Base-by-base conservation (phyloP, 2,797 vertebrate species). In the Neosalanx taihuensis region DNA sequence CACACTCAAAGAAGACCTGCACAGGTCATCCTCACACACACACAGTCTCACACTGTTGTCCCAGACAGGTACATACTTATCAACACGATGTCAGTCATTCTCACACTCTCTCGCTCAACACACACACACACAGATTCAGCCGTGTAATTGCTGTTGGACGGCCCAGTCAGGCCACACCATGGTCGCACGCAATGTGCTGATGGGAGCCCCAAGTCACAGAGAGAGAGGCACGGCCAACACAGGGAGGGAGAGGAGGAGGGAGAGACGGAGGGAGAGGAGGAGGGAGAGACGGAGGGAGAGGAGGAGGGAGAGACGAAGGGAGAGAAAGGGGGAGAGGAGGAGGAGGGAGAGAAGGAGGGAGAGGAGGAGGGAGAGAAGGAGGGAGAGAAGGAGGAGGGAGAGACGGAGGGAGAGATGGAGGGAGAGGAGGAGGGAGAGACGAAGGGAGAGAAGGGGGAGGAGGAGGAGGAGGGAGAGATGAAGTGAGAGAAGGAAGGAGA, bases 111-210 rank as follows among this genome's bases (percentile, higher is more conserved):
- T 33, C 64, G 26, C 64, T 31, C 65, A 53, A 61, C 68, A 33
- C 51, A 71, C 68, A 51, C 20, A 9, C 58, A 59, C 17, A 5
- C 37, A 31, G 75, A 67, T 76, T 76, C 72, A 75, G 74, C 64
- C 61, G 18, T 59, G 73, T 85, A 86, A 83, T 83, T 86, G 79
- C 77, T 84, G 64, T 81, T 85, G 85, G 84, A 83, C 71, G 30
- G 51, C 37, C 46, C 75, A 70, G 77, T 77, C 49, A 69, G 53
- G 71, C 30, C 81, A 82, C 81, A 72, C 64, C 78, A 15, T 76
- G 74, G 83, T 87, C 46, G 76, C 88, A 89, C 83, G 81, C 88
- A 79, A 88, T 85, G 81, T 84, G 78, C 83, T 73, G 75, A 79
- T 74, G 79, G 68, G 80, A 82, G 76, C 68, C 81, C 81, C 70